Conservation (phyloP, 2,113 vertebrate genomes). For the Passer montanus region DNA sequence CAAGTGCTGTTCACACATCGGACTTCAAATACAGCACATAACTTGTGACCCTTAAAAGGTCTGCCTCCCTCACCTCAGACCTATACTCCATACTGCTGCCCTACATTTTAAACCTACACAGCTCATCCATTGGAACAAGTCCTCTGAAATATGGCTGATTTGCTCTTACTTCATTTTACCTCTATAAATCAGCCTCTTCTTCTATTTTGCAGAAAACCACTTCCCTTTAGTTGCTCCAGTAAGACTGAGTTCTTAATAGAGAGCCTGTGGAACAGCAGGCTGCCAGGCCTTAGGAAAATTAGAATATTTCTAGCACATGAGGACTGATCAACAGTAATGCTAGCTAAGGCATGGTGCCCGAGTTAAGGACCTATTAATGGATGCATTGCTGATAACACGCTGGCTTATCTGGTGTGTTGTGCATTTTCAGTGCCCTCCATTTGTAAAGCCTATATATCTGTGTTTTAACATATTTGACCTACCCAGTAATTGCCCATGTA, state of each 20-base stretch:
- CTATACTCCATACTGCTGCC: neutral
- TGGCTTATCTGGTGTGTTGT: neutral
- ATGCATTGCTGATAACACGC: neutral
- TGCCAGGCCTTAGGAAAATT: neutral
- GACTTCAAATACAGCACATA: neutral
- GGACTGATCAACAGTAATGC: neutral
- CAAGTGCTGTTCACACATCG: neutral
- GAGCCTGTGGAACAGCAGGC: neutral
- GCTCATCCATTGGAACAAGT: rapidly evolving
- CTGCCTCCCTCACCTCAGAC: neutral
- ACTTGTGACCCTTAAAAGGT: neutral
- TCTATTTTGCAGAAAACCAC: neutral
- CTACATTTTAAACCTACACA: neutral
- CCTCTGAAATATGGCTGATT: neutral
- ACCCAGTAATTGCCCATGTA: neutral
- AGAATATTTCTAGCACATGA: neutral
- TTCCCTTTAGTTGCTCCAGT: neutral
- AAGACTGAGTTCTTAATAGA: neutral
- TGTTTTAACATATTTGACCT: neutral
- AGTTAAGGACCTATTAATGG: neutral
- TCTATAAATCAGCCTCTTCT: neutral
- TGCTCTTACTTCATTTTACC: neutral
- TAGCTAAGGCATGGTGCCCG: neutral
- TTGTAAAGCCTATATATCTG: neutral
- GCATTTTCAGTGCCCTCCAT: neutral